Percentiles rank a stretch among this genome's conserved stretches.
Evolutionary conservation across 1,140 invertebrate genomes (phyloP).

Genomic region (Drosophila orena): DNA sequence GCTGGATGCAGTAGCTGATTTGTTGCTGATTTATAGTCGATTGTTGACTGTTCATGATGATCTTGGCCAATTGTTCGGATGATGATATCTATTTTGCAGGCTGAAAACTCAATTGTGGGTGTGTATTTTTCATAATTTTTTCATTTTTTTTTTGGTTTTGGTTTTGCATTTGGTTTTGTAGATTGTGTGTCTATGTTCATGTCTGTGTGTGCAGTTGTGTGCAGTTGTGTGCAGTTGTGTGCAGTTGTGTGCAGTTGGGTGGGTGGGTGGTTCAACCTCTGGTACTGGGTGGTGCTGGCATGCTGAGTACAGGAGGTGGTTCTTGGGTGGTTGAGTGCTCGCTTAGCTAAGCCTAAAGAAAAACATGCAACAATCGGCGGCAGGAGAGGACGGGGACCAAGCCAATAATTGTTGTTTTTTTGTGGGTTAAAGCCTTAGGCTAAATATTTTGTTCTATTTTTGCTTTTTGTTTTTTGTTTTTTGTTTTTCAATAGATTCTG

Average conservation of each 20-base stretch:
- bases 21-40: slow-evolving; percentile 11
- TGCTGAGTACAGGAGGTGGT: slow-evolving; percentile 17
- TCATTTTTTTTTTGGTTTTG: neutral
- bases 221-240: neutral
- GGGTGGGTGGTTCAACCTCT: slow-evolving; percentile 26
- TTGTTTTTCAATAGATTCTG: too few relatives aligned
- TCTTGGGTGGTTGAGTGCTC: slow-evolving; percentile 14
- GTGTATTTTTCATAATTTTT: neutral
- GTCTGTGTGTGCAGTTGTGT: slow-evolving; percentile 13
- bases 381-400: slow-evolving; percentile 3
- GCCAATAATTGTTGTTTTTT: slow-evolving; percentile 18
- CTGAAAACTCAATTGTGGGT: slow-evolving; percentile 36
- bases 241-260: neutral
- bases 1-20: slow-evolving; percentile 21
- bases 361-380: slow-evolving; percentile 27
- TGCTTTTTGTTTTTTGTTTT: neutral
- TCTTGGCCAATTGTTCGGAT: slow-evolving; percentile 48
- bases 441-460: neutral
- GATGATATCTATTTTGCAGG: slow-evolving; percentile 3
- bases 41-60: slow-evolving; percentile 20
- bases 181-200: neutral
- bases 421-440: slow-evolving; percentile 18
- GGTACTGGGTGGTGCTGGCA: slow-evolving; percentile 32
- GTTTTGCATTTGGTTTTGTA: neutral
- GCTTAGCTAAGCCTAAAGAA: slow-evolving; percentile 6